A percentile compares a stretch with the other conserved stretches of the same genome.
Evolutionary conservation across 2,888 invertebrate species (phyloP).

Genomic region (Herminia tarsipennalis): DNA sequence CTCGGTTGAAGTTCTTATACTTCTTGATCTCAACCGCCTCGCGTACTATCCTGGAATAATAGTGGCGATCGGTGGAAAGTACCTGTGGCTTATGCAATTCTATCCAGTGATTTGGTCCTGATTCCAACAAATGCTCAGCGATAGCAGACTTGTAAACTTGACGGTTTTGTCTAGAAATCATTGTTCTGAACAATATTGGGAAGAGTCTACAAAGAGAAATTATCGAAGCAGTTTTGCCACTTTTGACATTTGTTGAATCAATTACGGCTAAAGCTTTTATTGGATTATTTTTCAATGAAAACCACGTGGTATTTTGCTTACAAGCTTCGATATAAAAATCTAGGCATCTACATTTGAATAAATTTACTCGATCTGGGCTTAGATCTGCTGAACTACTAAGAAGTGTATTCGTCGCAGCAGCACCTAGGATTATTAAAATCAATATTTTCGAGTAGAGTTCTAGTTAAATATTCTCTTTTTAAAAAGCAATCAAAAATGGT

Average conservation of each 20-base stretch:
- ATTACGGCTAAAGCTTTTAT: slow-evolving; percentile 24
- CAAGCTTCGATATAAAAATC: slow-evolving; percentile 13
- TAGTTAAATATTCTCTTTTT: slow-evolving; percentile 29
- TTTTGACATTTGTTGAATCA: slow-evolving; percentile 20
- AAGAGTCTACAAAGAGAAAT: slow-evolving; percentile 7
- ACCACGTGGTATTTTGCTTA: slow-evolving; percentile 6
- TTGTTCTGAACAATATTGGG: slow-evolving; percentile 17
- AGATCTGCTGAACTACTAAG: slow-evolving; percentile 18
- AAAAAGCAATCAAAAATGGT: slow-evolving; percentile 45
- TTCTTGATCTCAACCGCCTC: no score
- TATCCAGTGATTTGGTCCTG: no score
- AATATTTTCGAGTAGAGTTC: slow-evolving; percentile 32
- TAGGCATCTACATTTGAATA: slow-evolving; percentile 28
- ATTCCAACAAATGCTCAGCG: no score
- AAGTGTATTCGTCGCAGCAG: slow-evolving; percentile 20
- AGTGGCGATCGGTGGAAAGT: no score
- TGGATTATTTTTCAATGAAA: slow-evolving; percentile 26
- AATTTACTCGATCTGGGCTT: slow-evolving; percentile 26
- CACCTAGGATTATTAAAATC: slow-evolving; percentile 31
- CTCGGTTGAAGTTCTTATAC: no score
- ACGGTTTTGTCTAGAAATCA: slow-evolving; percentile 20
- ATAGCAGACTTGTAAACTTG: no score
- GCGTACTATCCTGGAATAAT: no score
- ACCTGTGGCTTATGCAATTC: no score
- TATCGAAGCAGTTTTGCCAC: slow-evolving; percentile 16